Evolutionary conservation across 2,113 vertebrate genomes (phyloP).

Genomic region (Rutilus rutilus): DNA sequence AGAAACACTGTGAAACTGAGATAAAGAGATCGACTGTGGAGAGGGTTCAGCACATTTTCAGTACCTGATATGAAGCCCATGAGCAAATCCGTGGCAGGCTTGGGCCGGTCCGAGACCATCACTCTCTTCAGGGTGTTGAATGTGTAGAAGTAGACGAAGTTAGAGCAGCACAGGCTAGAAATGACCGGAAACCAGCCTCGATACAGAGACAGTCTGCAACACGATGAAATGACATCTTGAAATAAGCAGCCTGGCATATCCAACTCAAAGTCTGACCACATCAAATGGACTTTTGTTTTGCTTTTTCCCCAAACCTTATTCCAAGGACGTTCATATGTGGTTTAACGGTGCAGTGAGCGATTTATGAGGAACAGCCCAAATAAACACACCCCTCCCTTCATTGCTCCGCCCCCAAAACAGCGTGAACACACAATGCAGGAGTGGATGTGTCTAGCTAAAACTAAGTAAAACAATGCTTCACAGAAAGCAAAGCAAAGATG

Average conservation of each 20-base stretch:
- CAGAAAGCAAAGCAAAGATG: too few relatives aligned
- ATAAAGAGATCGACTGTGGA: neutral
- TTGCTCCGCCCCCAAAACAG: too few relatives aligned
- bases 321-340: neutral
- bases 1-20: neutral
- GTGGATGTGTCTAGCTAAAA: too few relatives aligned
- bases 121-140: slow-evolving; percentile 79
- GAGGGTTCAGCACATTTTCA: neutral
- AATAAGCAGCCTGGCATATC: neutral
- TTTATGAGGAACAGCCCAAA: too few relatives aligned
- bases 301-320: neutral
- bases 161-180: slow-evolving; percentile 83
- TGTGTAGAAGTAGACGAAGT: slow-evolving; percentile 85
- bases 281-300: neutral
- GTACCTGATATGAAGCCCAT: slow-evolving; percentile 79
- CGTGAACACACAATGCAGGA: too few relatives aligned
- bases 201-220: slow-evolving; percentile 75
- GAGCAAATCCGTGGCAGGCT: slow-evolving; percentile 75
- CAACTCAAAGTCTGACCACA: neutral
- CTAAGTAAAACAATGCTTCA: too few relatives aligned
- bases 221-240: neutral
- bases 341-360: neutral
- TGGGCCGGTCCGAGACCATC: slow-evolving; percentile 55
- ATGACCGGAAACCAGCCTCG: slow-evolving; percentile 84
- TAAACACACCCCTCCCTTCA: too few relatives aligned